Conservation (phyloP, 1,140 invertebrate genomes). For the Trichonephila clavipes region DNA sequence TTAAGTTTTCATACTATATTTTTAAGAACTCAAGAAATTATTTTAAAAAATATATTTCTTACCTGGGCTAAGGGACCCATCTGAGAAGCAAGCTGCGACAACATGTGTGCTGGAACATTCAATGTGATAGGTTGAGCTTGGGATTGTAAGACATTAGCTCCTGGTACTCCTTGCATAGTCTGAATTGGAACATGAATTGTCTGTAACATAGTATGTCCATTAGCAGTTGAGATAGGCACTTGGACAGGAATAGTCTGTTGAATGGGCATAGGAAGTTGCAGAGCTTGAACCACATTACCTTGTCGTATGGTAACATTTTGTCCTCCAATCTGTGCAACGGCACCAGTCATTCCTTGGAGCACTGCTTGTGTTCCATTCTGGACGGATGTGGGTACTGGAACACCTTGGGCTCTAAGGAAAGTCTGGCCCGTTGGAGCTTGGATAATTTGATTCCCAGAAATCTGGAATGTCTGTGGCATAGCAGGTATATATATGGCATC, state of each 20-base stretch:
- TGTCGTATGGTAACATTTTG: conserved; percentile 88
- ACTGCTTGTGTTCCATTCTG: conserved; percentile 83
- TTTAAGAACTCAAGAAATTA: too few relatives aligned
- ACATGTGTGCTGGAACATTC: conserved; percentile 70
- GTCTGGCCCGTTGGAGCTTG: conserved; percentile 84
- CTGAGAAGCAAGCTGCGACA: conserved; percentile 70
- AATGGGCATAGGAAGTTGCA: conserved; percentile 87
- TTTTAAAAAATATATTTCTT: conserved; percentile 27
- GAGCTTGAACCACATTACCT: conserved; percentile 83
- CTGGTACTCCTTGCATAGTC: conserved; percentile 84
- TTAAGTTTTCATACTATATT: too few relatives aligned
- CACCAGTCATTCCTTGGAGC: conserved; percentile 77
- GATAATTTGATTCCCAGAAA: conserved; percentile 81
- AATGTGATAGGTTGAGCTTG: conserved; percentile 79
- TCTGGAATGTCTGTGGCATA: conserved; percentile 79
- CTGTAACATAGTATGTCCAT: conserved; percentile 95
- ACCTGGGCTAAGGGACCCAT: conserved; percentile 71
- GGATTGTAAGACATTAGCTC: conserved; percentile 81
- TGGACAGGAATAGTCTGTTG: conserved; percentile 93
- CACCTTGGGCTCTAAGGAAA: conserved; percentile 82
- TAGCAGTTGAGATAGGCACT: conserved; percentile 92
- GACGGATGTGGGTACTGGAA: conserved; percentile 80
- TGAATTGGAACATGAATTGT: conserved; percentile 95
- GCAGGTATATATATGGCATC: conserved; percentile 93
- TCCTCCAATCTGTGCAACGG: conserved; percentile 81